These are phyloP conservation scores for Exocentrus adspersus DNA, from an alignment of 2,888 invertebrate species.

Conservation along the genomic window DNA sequence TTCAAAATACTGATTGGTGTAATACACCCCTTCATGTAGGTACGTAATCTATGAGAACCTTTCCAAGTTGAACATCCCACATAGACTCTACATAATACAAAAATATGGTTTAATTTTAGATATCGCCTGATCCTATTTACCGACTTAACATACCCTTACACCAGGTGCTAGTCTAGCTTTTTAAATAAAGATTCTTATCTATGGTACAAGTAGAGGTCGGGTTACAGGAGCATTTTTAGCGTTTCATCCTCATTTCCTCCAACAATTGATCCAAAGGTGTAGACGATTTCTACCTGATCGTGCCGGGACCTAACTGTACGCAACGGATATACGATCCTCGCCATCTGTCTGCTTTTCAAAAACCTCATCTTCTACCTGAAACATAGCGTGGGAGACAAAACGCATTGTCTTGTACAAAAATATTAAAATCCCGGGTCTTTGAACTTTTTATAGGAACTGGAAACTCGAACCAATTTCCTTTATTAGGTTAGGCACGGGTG, in stretches of 20 bases:
- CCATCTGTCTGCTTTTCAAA: slow-evolving; percentile 44
- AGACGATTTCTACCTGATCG: slow-evolving; percentile 30
- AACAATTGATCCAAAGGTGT: slow-evolving; percentile 20
- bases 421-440: slow-evolving; percentile 25
- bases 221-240: slow-evolving; percentile 18
- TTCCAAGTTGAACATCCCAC: too few relatives aligned
- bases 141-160: too few relatives aligned
- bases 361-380: slow-evolving; percentile 38
- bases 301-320: slow-evolving; percentile 41
- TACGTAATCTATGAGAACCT: too few relatives aligned
- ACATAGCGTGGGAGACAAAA: slow-evolving; percentile 44
- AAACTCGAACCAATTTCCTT: too few relatives aligned
- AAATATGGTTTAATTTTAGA: too few relatives aligned
- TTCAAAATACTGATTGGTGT: too few relatives aligned
- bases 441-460: slow-evolving; percentile 19
- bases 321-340: slow-evolving; percentile 42
- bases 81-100: too few relatives aligned
- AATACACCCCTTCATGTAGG: too few relatives aligned
- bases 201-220: slow-evolving; percentile 14
- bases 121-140: too few relatives aligned
- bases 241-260: slow-evolving; percentile 24
- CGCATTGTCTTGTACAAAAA: slow-evolving; percentile 21
- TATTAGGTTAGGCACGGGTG: too few relatives aligned
- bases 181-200: too few relatives aligned
- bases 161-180: too few relatives aligned